phyloP scores from a whole-genome alignment of 2,888 invertebrate genomes.

The Conchocele bisecta region DNA sequence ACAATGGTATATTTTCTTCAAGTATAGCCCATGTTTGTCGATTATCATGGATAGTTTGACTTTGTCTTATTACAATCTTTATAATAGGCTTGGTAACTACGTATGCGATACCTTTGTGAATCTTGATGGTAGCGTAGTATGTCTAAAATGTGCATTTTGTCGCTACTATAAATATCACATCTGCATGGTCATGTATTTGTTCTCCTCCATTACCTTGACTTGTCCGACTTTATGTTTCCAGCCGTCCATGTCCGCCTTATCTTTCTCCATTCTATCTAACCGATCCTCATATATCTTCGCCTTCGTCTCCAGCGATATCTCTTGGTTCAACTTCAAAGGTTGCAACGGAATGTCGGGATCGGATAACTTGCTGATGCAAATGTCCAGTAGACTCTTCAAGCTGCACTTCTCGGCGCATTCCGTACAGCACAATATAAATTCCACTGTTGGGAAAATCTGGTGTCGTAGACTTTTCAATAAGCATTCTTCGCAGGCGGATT shows the following conservation, averaged over 20 bases:
- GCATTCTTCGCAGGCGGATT: conserved; percentile 56
- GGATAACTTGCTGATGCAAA: conserved; percentile 15
- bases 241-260: conserved; percentile 33
- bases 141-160: too few species aligned
- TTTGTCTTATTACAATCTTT: too few species aligned
- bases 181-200: too few species aligned
- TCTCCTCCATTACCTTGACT: conserved; percentile 51
- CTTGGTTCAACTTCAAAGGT: conserved; percentile 33
- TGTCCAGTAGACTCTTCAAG: conserved; percentile 27
- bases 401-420: conserved; percentile 46
- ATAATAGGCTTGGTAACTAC: too few species aligned
- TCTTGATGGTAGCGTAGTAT: too few species aligned
- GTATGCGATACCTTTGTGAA: too few species aligned
- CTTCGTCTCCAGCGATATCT: conserved; percentile 47
- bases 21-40: too few species aligned
- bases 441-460: conserved; percentile 29
- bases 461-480: conserved; percentile 37
- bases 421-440: conserved; percentile 52
- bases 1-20: too few species aligned
- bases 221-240: conserved; percentile 46
- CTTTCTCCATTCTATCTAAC: conserved; percentile 46
- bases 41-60: too few species aligned
- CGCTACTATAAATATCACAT: too few species aligned
- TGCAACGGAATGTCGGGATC: conserved; percentile 36
- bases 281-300: conserved; percentile 51